These are phyloP conservation scores for Oryzaephilus surinamensis DNA, from an alignment of 1,140 invertebrate species.

Conservation along the genomic window DNA sequence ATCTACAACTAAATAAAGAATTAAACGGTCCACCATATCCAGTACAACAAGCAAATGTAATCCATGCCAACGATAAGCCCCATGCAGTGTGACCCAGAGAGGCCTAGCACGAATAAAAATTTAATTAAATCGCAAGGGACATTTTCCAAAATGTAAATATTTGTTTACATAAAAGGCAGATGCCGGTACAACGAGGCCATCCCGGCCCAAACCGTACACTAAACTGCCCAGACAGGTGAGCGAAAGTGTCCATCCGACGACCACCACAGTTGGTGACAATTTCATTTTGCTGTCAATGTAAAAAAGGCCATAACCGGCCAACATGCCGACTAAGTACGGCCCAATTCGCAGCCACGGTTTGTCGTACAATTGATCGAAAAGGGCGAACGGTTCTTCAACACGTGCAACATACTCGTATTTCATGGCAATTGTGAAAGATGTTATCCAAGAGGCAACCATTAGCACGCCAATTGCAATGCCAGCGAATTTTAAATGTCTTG, in stretches of 20 bases:
- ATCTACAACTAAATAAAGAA: slow-evolving; percentile 64
- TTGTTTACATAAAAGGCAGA: slow-evolving; percentile 55
- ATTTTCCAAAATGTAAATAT: background rate
- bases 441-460: slow-evolving; percentile 60
- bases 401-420: slow-evolving; percentile 63
- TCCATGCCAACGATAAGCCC: slow-evolving; percentile 66
- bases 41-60: slow-evolving; percentile 67
- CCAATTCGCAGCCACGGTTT: slow-evolving; percentile 76
- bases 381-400: slow-evolving; percentile 69
- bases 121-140: background rate
- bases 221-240: slow-evolving; percentile 48
- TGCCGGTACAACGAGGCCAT: slow-evolving; percentile 51
- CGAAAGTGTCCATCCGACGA: slow-evolving; percentile 50
- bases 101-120: slow-evolving; percentile 36
- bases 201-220: slow-evolving; percentile 67
- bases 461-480: slow-evolving; percentile 43
- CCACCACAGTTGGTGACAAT: slow-evolving; percentile 47
- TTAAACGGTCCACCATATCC: slow-evolving; percentile 64
- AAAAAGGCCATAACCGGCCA: slow-evolving; percentile 62
- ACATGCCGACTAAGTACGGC: slow-evolving; percentile 69
- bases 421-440: slow-evolving; percentile 62
- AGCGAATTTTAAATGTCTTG: slow-evolving; percentile 39
- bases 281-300: slow-evolving; percentile 55
- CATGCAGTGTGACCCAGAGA: slow-evolving; percentile 57
- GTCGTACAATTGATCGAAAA: slow-evolving; percentile 74